Evolutionary conservation across 2,113 vertebrate genomes (phyloP), one percentile per base, ranked within the genome.

Genomic region (Caranx ignobilis): DNA sequence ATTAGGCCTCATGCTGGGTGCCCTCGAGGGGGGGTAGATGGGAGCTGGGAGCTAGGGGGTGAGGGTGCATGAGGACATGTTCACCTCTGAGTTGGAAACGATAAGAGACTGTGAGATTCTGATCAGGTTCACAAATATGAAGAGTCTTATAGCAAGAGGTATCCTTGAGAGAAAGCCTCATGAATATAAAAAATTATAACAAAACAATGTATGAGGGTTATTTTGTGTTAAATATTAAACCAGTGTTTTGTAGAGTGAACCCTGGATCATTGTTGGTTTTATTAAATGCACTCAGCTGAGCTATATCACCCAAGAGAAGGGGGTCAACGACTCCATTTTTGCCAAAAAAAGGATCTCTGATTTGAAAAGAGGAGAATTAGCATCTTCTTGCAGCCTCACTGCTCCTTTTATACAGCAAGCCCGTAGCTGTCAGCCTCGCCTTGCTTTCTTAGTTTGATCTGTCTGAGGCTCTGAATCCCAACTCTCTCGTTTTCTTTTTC

Each of bases 311-410:
- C 3, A 79, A 12, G 31, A 35, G 45, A 63, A 77, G 55, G 34
- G 61, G 48, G 71, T 65, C 62, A 65, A 41, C 11, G 21, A 15
- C 74, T 75, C 32, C 34, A 37, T 77, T 70, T 75, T 73, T 82
- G 71, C 82, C 69, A 37, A 63, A 82, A 82, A 56, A 62, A 81
- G 75, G 71, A 75, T 70, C 50, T 75, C 39, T 26, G 55, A 63
- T 84, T 81, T 79, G 74, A 88, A 89, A 91, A 77, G 73, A 62
- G 55, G 59, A 84, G 87, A 84, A 91, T 89, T 88, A 78, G 76
- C 63, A 76, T 91, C 87, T 87, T 83, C 87, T 85, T 91, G 85
- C 89, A 82, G 88, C 84, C 81, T 89, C 88, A 83, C 75, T 81
- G 87, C 84, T 84, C 54, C 86, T 89, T 89, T 90, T 92, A 88